These are phyloP conservation scores for Callospermophilus lateralis DNA, from an alignment of 2,113 vertebrate species.

Conservation along the genomic window DNA sequence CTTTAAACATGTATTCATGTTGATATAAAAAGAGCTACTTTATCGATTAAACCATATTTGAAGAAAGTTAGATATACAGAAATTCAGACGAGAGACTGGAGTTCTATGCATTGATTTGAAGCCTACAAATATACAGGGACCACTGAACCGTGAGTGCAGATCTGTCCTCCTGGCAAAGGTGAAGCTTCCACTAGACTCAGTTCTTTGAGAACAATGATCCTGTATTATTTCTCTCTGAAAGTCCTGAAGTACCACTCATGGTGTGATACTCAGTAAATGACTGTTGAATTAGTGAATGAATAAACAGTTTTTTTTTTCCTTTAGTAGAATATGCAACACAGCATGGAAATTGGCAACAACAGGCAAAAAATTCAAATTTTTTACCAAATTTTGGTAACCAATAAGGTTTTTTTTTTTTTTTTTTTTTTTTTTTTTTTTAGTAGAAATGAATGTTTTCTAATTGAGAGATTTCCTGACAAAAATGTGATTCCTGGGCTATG, in stretches of 20 bases:
- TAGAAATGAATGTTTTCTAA: slow-evolving; percentile 7
- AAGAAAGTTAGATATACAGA: not conserved
- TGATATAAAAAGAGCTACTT: slow-evolving; percentile 5
- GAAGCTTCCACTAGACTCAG: not conserved
- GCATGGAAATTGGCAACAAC: not conserved
- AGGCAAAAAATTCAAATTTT: slow-evolving; percentile 51
- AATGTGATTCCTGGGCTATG: not conserved
- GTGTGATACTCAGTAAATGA: not conserved
- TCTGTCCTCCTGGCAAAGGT: not conserved
- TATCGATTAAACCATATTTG: not conserved
- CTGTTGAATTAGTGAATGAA: slow-evolving; percentile 2
- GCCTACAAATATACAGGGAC: not conserved
- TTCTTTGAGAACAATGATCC: not conserved
- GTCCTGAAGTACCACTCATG: not conserved
- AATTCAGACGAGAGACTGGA: not conserved
- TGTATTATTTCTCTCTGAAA: not conserved
- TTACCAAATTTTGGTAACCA: slow-evolving; percentile 9
- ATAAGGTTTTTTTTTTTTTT: not conserved
- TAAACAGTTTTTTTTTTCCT: not conserved
- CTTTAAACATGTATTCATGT: not conserved
- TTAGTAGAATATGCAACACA: not conserved
- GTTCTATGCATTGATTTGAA: not conserved
- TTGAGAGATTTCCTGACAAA: not conserved
- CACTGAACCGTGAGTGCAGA: not conserved
- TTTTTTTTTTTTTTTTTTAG: too few species aligned